phyloP scores from a whole-genome alignment of 2,888 invertebrate genomes.

The Platycheirus rosarum region DNA sequence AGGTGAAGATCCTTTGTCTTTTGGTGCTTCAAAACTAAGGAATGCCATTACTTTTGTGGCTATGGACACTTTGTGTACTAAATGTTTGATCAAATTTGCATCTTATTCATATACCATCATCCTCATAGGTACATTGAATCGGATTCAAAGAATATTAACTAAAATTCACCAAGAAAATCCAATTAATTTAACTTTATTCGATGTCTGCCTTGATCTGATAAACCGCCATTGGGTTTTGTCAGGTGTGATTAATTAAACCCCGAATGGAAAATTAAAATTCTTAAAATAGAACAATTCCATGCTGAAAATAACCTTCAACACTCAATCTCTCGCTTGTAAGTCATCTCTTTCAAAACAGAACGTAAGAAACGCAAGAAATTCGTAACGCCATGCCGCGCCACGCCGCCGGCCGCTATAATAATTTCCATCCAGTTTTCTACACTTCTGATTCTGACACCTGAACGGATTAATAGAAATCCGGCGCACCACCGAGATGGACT shows the following conservation, averaged over 20 bases:
- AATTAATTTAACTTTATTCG: slow-evolving; percentile 44
- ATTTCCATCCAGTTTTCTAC: slow-evolving; percentile 21
- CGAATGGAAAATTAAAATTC: slow-evolving; percentile 43
- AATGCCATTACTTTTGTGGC: no score
- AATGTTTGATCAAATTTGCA: no score
- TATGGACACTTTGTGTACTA: no score
- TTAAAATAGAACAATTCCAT: slow-evolving; percentile 50
- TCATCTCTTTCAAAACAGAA: slow-evolving; percentile 27
- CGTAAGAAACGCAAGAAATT: slow-evolving; percentile 29
- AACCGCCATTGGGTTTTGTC: slow-evolving; percentile 28
- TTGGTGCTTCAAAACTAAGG: no score
- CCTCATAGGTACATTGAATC: no score
- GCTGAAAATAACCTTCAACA: slow-evolving; percentile 52
- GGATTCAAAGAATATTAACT: neutral
- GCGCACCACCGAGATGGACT: slow-evolving; percentile 33
- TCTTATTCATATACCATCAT: no score
- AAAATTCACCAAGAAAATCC: slow-evolving; percentile 14
- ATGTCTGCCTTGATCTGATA: slow-evolving; percentile 11
- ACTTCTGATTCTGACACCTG: slow-evolving; percentile 58
- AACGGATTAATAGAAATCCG: slow-evolving; percentile 62
- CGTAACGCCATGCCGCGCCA: neutral
- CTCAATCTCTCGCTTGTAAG: slow-evolving; percentile 20
- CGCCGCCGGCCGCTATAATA: no score
- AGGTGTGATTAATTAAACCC: slow-evolving; percentile 46
- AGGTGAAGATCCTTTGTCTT: no score